phyloP scores from a whole-genome alignment of 2,888 invertebrate species.

The Lingula anatina region DNA sequence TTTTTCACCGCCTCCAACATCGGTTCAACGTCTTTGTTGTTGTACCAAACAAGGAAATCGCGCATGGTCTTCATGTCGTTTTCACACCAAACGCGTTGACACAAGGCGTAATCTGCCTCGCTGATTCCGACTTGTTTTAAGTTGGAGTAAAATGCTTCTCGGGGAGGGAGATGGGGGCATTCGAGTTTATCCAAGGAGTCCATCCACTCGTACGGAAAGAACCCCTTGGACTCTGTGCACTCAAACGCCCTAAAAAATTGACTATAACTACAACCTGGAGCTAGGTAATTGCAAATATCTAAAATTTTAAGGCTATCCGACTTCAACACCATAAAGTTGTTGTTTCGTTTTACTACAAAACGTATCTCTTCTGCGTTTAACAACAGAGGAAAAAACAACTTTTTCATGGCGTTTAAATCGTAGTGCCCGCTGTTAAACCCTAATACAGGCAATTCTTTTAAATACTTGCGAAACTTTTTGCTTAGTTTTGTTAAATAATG shows the following conservation, averaged over 20 bases:
- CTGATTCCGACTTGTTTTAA: background rate
- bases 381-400: background rate
- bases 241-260: slow-evolving; percentile 1
- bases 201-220: slow-evolving; percentile 4
- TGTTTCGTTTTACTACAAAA: background rate
- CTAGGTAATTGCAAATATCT: background rate
- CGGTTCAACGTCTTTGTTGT: slow-evolving; percentile 1
- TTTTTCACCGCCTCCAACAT: slow-evolving; percentile 1
- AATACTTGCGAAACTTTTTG: background rate
- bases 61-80: background rate
- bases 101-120: background rate
- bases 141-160: background rate
- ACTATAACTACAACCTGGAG: background rate
- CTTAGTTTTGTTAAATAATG: no score
- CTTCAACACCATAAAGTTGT: background rate
- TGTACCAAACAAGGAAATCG: slow-evolving; percentile 1
- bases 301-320: slow-evolving; percentile 1
- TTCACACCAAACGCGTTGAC: background rate
- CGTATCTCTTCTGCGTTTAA: background rate
- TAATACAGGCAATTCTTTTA: no score
- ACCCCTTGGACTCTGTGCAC: background rate
- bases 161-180: background rate
- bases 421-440: no score
- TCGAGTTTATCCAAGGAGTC: slow-evolving; percentile 2
- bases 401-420: slow-evolving; percentile 2